phyloP scores from a whole-genome alignment of 1,140 invertebrate genomes.

The Lepidotrigona ventralis region DNA sequence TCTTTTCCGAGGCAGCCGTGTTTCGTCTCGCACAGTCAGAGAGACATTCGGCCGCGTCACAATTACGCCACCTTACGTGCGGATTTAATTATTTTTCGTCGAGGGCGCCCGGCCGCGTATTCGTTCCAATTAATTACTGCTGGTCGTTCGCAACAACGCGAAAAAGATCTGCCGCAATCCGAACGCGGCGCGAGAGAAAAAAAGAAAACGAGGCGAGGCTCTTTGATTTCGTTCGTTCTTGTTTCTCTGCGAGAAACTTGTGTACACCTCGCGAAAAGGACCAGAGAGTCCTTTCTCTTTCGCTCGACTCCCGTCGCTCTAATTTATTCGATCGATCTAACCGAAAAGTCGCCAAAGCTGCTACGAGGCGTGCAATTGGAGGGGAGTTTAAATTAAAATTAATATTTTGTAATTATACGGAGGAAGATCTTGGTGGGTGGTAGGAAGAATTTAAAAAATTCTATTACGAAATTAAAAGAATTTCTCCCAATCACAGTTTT shows the following conservation, averaged over 20 bases:
- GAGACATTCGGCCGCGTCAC: slow-evolving; percentile 19
- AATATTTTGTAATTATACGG: too few species aligned
- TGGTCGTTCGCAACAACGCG: slow-evolving; percentile 4
- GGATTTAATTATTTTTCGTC: slow-evolving; percentile 56
- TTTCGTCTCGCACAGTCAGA: slow-evolving; percentile 4
- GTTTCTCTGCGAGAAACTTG: too few species aligned
- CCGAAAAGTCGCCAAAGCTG: too few species aligned
- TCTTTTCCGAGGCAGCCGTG: slow-evolving; percentile 25
- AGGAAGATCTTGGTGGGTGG: too few species aligned
- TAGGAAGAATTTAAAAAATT: too few species aligned
- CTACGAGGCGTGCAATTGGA: too few species aligned
- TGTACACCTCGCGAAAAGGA: too few species aligned
- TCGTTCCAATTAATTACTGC: slow-evolving; percentile 56
- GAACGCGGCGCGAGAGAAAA: background rate
- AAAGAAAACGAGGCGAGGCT: background rate
- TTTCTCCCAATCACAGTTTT: too few species aligned
- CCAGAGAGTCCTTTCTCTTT: background rate
- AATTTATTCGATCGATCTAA: background rate
- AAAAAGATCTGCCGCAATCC: slow-evolving; percentile 33
- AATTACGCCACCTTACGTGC: slow-evolving; percentile 54
- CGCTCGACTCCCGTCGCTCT: background rate
- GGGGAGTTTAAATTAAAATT: too few species aligned
- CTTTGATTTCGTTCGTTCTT: background rate
- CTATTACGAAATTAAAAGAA: too few species aligned
- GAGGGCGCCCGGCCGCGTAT: background rate